These are phyloP conservation scores for Drosophila anomelani DNA, from an alignment of 2,888 invertebrate species.

Conservation along the genomic window DNA sequence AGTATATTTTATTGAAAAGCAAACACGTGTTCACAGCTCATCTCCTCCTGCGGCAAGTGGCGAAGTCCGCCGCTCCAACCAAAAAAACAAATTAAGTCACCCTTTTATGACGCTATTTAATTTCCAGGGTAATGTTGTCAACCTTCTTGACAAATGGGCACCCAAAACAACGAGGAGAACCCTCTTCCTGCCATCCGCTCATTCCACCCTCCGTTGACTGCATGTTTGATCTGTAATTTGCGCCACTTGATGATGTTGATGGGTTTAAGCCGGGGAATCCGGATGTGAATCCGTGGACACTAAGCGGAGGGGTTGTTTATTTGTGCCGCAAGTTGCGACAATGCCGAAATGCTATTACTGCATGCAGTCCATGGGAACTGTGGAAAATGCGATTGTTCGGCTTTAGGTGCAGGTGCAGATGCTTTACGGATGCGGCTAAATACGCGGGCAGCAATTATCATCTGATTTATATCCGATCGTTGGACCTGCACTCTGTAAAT, in stretches of 20 bases:
- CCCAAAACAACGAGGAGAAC: constrained; percentile 29
- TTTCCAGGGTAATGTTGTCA: constrained; percentile 81
- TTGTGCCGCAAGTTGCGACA: constrained; percentile 72
- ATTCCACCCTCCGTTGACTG: constrained; percentile 49
- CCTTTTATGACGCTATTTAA: constrained; percentile 83
- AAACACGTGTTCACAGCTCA: constrained; percentile 84
- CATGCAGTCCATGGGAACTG: constrained; percentile 47
- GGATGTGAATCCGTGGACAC: constrained; percentile 16
- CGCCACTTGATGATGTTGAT: constrained; percentile 70
- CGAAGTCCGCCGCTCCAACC: not conserved
- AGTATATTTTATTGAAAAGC: constrained; percentile 81
- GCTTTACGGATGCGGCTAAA: constrained; percentile 44
- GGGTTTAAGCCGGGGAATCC: constrained; percentile 24
- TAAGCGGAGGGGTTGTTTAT: constrained; percentile 84
- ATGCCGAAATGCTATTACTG: constrained; percentile 64
- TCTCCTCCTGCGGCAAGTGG: constrained; percentile 52
- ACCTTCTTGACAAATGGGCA: constrained; percentile 72
- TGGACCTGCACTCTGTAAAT: constrained; percentile 9
- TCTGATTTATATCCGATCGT: constrained; percentile 59
- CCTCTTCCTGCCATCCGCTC: not conserved
- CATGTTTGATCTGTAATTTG: constrained; percentile 82
- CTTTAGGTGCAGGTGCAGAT: constrained; percentile 45
- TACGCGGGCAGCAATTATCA: constrained; percentile 37
- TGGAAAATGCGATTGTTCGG: constrained; percentile 60
- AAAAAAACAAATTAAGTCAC: constrained; percentile 83